These are phyloP conservation scores for Tetranychus piercei DNA, from an alignment of 2,888 invertebrate genomes.

Conservation along the genomic window DNA sequence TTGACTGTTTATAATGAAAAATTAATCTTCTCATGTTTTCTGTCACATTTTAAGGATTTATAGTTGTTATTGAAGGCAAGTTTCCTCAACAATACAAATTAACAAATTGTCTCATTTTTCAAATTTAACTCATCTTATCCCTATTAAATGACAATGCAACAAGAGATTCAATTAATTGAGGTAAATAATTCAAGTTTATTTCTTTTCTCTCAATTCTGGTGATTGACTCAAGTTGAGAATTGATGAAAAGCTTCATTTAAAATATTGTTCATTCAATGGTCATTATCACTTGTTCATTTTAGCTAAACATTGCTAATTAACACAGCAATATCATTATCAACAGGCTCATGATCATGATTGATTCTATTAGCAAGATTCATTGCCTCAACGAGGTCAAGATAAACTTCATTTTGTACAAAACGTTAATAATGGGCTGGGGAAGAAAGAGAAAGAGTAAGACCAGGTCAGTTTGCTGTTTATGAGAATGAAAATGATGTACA, in stretches of 20 bases:
- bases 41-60: too few species aligned
- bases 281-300: neutral
- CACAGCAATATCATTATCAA: neutral
- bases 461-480: neutral
- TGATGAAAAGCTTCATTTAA: too few species aligned
- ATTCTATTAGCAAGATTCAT: neutral
- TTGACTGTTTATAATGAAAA: neutral
- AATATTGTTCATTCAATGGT: neutral
- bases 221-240: too few species aligned
- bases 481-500: neutral
- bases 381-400: neutral
- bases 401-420: neutral
- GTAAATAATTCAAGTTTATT: too few species aligned
- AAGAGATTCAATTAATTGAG: too few species aligned
- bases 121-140: too few species aligned
- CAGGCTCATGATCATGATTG: neutral
- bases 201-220: too few species aligned
- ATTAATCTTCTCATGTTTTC: neutral
- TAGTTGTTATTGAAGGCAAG: too few species aligned
- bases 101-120: too few species aligned
- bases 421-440: neutral
- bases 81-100: too few species aligned
- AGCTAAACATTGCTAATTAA: neutral
- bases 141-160: too few species aligned
- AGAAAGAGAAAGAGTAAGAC: neutral